A percentile compares a stretch with the other conserved stretches of the same genome.
Evolutionary conservation across 2,113 vertebrate species (phyloP).

Genomic region (Dicerorhinus sumatrensis): DNA sequence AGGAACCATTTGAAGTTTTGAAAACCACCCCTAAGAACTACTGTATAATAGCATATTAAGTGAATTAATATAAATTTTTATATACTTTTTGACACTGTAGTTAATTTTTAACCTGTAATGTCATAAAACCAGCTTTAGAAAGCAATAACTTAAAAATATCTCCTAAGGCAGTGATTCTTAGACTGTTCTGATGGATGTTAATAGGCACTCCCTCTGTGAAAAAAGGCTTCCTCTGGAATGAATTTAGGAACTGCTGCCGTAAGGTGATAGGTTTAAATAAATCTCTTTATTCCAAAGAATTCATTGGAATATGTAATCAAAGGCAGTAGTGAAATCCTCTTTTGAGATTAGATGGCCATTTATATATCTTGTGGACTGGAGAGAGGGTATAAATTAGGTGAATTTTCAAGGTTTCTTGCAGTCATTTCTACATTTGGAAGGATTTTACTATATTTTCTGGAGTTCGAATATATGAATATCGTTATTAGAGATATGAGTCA

Average conservation of each 20-base stretch:
- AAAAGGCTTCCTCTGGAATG: neutral
- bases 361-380: neutral
- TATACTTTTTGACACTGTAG: neutral
- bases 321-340: conserved; percentile 14
- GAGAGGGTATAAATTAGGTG: neutral
- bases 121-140: conserved; percentile 43
- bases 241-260: conserved; percentile 20
- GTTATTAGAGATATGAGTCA: neutral
- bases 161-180: neutral
- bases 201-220: neutral
- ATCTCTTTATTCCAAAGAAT: conserved; percentile 41
- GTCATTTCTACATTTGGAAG: neutral
- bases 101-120: conserved; percentile 39
- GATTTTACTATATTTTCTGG: neutral
- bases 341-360: neutral
- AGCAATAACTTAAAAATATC: conserved; percentile 43
- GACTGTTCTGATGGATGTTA: conserved; percentile 32
- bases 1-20: conserved; percentile 4
- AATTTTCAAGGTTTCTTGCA: conserved; percentile 21
- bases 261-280: conserved; percentile 39
- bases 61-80: conserved; percentile 38
- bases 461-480: neutral
- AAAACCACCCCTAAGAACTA: neutral
- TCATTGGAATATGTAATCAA: conserved; percentile 12
- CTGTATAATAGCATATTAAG: neutral